These are phyloP conservation scores for Uria lomvia DNA, from an alignment of 2,113 vertebrate species.

Conservation along the genomic window DNA sequence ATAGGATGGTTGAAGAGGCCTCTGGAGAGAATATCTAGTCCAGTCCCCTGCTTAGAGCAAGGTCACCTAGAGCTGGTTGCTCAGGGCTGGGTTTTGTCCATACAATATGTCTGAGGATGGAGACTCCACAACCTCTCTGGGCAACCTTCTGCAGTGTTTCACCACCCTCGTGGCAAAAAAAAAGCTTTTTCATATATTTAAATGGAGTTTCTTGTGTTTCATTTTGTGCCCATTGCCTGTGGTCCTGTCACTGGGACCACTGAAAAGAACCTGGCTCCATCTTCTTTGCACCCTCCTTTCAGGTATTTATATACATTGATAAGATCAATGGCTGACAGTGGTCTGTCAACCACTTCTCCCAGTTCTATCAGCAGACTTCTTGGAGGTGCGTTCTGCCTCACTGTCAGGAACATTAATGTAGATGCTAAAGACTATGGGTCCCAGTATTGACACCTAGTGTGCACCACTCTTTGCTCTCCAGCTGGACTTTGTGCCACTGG, in stretches of 20 bases:
- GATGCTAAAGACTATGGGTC: background rate
- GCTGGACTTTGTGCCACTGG: background rate
- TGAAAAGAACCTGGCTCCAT: background rate
- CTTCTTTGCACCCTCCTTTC: background rate
- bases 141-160: background rate
- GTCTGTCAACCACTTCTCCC: background rate
- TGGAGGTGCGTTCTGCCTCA: background rate
- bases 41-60: background rate
- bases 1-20: background rate
- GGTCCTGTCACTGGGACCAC: background rate
- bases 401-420: background rate
- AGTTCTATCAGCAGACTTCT: background rate
- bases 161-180: background rate
- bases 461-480: background rate
- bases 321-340: background rate
- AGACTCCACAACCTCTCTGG: background rate
- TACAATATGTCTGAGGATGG: background rate
- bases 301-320: background rate
- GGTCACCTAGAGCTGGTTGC: background rate
- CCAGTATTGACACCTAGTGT: background rate
- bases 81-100: background rate
- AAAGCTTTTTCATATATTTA: background rate
- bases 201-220: background rate
- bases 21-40: background rate
- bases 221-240: background rate